A percentile compares a stretch with the other conserved stretches of the same genome.
These are phyloP conservation scores for Agonopterix arenella DNA, from an alignment of 2,888 invertebrate species.

Conservation along the genomic window DNA sequence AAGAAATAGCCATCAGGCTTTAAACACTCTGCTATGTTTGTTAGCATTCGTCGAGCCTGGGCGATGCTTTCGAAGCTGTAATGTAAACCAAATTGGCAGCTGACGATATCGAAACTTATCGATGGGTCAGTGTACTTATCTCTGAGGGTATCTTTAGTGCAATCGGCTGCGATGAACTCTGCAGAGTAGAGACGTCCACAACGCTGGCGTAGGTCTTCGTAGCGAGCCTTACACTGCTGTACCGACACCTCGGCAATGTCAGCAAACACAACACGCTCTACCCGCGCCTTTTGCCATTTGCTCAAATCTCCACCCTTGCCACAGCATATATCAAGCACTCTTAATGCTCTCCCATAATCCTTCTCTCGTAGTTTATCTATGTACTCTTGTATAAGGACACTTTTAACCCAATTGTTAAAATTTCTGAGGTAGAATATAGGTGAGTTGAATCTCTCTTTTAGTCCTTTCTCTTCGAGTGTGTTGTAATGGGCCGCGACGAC, in stretches of 20 bases:
- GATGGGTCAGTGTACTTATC: conserved; percentile 87
- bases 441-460: conserved; percentile 88
- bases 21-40: conserved; percentile 94
- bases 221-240: conserved; percentile 91
- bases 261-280: conserved; percentile 90
- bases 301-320: conserved; percentile 99
- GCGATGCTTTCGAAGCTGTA: conserved; percentile 94
- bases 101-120: conserved; percentile 90
- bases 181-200: conserved; percentile 81
- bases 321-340: conserved; percentile 95
- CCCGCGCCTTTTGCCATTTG: conserved; percentile 94
- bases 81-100: conserved; percentile 99
- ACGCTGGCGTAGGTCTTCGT: conserved; percentile 80
- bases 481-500: conserved; percentile 97
- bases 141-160: conserved; percentile 88
- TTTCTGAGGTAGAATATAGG: conserved; percentile 96
- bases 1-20: conserved; percentile 95
- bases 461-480: conserved; percentile 87
- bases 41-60: conserved; percentile 94
- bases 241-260: conserved; percentile 96
- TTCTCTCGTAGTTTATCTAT: conserved; percentile 81
- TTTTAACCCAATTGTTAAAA: conserved; percentile 99
- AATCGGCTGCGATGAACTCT: conserved; percentile 95
- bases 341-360: conserved; percentile 80
- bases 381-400: conserved; percentile 93